A percentile compares a stretch with the other conserved stretches of the same genome.
These are phyloP conservation scores for Idaea straminata DNA, from an alignment of 2,888 invertebrate species.

Conservation along the genomic window DNA sequence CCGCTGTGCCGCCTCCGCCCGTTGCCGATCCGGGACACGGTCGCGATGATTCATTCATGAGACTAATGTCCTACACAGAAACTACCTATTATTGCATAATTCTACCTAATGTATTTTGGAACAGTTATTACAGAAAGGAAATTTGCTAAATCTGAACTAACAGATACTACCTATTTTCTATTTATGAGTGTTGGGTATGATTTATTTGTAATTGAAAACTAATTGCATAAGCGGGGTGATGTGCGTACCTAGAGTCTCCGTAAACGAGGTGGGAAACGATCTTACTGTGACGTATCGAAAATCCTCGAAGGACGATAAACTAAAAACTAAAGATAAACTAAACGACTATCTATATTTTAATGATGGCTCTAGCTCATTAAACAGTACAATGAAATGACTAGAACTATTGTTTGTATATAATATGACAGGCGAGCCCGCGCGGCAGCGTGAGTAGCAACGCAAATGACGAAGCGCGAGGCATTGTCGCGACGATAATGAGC, in stretches of 20 bases:
- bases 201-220: slow-evolving; percentile 1
- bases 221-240: neutral
- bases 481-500: slow-evolving; percentile 72
- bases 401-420: slow-evolving; percentile 35
- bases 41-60: slow-evolving; percentile 78
- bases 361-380: slow-evolving; percentile 21
- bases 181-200: neutral
- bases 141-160: neutral
- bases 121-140: neutral
- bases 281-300: no score
- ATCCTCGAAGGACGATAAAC: no score
- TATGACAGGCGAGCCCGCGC: slow-evolving; percentile 16
- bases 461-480: slow-evolving; percentile 73
- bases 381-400: slow-evolving; percentile 25
- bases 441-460: slow-evolving; percentile 30
- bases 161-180: neutral
- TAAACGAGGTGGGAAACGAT: no score
- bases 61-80: slow-evolving; percentile 69
- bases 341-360: slow-evolving; percentile 13
- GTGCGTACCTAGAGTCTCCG: neutral
- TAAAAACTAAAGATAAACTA: no score
- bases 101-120: slow-evolving; percentile 17
- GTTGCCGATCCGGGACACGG: slow-evolving; percentile 59
- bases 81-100: slow-evolving; percentile 47
- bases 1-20: slow-evolving; percentile 28